Evolutionary conservation across 2,113 vertebrate genomes (phyloP).

Genomic region (Centropus unirufus): DNA sequence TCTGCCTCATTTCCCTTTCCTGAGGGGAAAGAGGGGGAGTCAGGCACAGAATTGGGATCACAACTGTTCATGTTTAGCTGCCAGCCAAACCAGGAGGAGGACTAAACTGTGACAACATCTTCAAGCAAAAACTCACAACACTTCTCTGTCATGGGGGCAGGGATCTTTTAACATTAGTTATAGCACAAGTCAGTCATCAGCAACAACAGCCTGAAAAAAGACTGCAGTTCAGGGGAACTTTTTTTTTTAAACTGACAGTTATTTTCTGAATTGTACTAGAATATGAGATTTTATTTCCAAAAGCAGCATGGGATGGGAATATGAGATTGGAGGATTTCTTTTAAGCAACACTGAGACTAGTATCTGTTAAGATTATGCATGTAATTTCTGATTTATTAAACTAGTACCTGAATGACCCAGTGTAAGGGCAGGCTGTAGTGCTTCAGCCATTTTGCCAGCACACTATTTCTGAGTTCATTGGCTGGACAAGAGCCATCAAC

Average conservation of each 20-base stretch:
- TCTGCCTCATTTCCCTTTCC: too few species aligned
- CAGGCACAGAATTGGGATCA: too few species aligned
- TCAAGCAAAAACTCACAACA: background rate
- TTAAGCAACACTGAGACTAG: background rate
- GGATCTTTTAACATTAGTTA: background rate
- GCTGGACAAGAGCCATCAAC: background rate
- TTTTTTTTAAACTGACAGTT: slow-evolving; percentile 34
- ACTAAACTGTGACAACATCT: background rate
- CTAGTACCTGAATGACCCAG: background rate
- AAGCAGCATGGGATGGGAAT: background rate
- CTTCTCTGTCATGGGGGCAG: background rate
- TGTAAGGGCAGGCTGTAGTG: background rate
- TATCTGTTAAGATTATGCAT: background rate
- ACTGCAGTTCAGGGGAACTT: slow-evolving; percentile 3
- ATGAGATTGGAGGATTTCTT: background rate
- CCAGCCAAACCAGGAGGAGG: too few species aligned
- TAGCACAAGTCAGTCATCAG: background rate
- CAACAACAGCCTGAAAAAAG: slow-evolving; percentile 33
- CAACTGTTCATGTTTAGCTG: too few species aligned
- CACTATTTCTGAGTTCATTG: background rate
- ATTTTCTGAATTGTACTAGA: background rate
- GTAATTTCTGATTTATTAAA: background rate
- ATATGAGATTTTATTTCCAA: background rate
- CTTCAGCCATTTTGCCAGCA: background rate
- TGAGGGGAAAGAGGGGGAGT: too few species aligned